Percentiles rank a stretch among this genome's conserved stretches.
These are phyloP conservation scores for Telenomus remus DNA, from an alignment of 1,140 invertebrate genomes.

Conservation along the genomic window DNA sequence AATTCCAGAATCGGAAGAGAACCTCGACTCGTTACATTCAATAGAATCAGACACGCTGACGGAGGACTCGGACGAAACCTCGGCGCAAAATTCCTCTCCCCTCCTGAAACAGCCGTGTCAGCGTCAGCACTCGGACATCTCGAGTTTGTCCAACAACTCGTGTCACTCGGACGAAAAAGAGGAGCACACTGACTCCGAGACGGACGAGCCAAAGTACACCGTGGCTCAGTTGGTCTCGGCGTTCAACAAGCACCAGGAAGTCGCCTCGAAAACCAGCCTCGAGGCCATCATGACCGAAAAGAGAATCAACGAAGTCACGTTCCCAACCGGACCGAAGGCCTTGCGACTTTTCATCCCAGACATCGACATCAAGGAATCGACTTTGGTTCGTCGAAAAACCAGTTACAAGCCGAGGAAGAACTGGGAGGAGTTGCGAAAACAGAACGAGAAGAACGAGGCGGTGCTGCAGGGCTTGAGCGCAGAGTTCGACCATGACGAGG, in stretches of 20 bases:
- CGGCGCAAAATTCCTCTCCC: conserved; percentile 24
- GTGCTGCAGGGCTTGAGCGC: conserved; percentile 64
- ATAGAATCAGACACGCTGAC: conserved; percentile 73
- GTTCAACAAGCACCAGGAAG: conserved; percentile 77
- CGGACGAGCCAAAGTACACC: conserved; percentile 75
- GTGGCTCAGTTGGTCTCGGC: conserved; percentile 76
- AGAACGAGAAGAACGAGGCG: conserved; percentile 72
- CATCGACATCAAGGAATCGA: conserved; percentile 75
- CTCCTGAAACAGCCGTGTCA: conserved; percentile 60
- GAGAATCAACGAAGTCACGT: conserved; percentile 70
- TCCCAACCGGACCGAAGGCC: conserved; percentile 76
- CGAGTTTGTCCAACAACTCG: conserved; percentile 69
- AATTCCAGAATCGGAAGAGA: conserved; percentile 65
- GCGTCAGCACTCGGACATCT: conserved; percentile 67
- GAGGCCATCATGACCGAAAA: conserved; percentile 74
- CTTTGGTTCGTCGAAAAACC: conserved; percentile 72
- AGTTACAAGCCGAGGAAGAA: conserved; percentile 73
- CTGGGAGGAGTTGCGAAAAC: conserved; percentile 72
- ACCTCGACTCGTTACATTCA: conserved; percentile 71
- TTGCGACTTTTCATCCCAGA: conserved; percentile 76
- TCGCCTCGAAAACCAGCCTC: conserved; percentile 74
- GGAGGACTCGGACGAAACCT: conserved; percentile 70
- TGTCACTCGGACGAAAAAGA: conserved; percentile 69
- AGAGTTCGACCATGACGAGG: conserved; percentile 69
- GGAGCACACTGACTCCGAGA: conserved; percentile 71